Evolutionary conservation across 2,113 vertebrate species (phyloP).

Genomic region (Perca flavescens): DNA sequence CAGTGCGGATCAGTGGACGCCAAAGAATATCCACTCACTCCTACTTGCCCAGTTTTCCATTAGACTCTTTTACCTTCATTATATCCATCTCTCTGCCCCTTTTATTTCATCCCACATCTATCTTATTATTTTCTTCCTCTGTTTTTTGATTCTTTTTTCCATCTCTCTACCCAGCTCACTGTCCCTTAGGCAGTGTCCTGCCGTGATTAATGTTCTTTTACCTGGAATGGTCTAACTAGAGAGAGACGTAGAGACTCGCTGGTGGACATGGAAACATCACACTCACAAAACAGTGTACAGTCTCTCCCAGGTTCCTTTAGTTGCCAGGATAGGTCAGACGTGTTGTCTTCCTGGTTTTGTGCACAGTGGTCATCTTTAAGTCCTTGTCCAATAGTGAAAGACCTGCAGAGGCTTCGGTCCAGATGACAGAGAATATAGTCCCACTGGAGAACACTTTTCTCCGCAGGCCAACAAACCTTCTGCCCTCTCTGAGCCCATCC

Average conservation of each 20-base stretch:
- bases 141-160: conserved; percentile 33
- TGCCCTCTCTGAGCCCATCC: conserved; percentile 14
- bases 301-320: neutral
- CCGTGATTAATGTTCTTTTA: conserved; percentile 63
- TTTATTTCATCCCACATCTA: conserved; percentile 29
- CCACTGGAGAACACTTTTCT: conserved; percentile 22
- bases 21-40: conserved; percentile 39
- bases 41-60: conserved; percentile 36
- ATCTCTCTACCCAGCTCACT: conserved; percentile 25
- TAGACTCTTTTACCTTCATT: conserved; percentile 30
- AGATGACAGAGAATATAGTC: conserved; percentile 47
- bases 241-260: conserved; percentile 23
- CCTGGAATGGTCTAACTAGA: conserved; percentile 51
- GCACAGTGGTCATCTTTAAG: conserved; percentile 42
- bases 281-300: conserved; percentile 4
- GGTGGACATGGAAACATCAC: conserved; percentile 52
- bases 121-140: conserved; percentile 32
- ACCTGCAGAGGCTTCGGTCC: conserved; percentile 29
- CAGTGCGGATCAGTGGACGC: neutral
- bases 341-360: conserved; percentile 33
- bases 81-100: conserved; percentile 23
- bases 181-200: conserved; percentile 24
- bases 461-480: conserved; percentile 38
- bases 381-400: conserved; percentile 11
- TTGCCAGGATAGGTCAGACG: conserved; percentile 44